phyloP scores from a whole-genome alignment of 2,113 vertebrate genomes.

The Megaptera novaeangliae region DNA sequence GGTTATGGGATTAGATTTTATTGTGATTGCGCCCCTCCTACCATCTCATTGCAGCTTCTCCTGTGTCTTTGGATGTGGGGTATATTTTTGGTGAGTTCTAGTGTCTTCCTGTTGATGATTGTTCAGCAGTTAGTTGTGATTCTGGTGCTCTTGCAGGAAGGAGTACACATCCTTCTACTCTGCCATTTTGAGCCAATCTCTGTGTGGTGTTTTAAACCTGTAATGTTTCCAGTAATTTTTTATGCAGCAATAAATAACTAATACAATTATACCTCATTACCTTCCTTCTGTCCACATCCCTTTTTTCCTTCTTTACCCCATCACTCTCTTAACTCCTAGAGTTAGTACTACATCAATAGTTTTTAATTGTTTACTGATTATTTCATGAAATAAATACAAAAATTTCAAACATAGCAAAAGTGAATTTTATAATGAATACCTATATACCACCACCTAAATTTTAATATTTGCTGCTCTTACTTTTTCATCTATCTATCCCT shows the following conservation, averaged over 20 bases:
- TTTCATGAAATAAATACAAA: not conserved
- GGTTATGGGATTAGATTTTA: too few relatives aligned
- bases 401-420: not conserved
- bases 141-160: too few relatives aligned
- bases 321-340: not conserved
- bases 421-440: not conserved
- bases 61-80: too few relatives aligned
- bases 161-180: too few relatives aligned
- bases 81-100: too few relatives aligned
- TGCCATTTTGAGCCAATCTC: too few relatives aligned
- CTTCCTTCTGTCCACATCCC: not conserved
- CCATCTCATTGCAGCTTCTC: too few relatives aligned
- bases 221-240: not conserved
- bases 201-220: not conserved
- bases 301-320: not conserved
- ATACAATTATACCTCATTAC: not conserved
- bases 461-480: not conserved
- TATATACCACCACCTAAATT: not conserved
- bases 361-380: not conserved
- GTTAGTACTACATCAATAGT: not conserved
- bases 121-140: too few relatives aligned
- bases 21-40: too few relatives aligned
- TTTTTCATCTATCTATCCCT: not conserved
- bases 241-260: not conserved
- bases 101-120: too few relatives aligned